Conservation (phyloP, 2,888 invertebrate genomes). For the Clostera curtula region DNA sequence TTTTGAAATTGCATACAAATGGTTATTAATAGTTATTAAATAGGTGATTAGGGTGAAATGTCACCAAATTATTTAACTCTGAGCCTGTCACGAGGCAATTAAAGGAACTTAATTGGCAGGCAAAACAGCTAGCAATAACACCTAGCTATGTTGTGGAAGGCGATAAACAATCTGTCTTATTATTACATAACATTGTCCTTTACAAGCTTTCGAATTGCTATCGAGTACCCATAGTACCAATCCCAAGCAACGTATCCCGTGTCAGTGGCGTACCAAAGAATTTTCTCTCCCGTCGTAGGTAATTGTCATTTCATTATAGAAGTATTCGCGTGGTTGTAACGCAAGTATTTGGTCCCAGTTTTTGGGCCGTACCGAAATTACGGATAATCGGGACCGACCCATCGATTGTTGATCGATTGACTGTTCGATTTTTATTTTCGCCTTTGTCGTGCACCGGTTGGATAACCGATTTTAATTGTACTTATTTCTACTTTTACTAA, state of each 20-base stretch:
- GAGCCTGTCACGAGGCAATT: no score
- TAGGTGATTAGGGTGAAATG: no score
- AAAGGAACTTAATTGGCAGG: no score
- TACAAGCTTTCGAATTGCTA: slow-evolving; percentile 5
- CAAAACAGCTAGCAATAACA: no score
- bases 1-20: no score
- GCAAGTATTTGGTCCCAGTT: slow-evolving; percentile 46
- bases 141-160: no score
- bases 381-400: slow-evolving; percentile 61
- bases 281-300: slow-evolving; percentile 43
- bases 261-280: slow-evolving; percentile 36
- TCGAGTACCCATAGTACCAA: slow-evolving; percentile 31
- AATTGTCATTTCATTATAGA: slow-evolving; percentile 73
- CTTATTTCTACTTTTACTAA: no score
- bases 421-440: slow-evolving; percentile 25
- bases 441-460: slow-evolving; percentile 12
- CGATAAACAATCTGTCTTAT: no score
- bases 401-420: slow-evolving; percentile 53
- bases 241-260: slow-evolving; percentile 36
- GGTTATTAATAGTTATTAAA: no score
- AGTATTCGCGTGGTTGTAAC: slow-evolving; percentile 49
- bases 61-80: no score
- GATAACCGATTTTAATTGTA: slow-evolving; percentile 5
- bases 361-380: slow-evolving; percentile 57
- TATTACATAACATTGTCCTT: not conserved